These are phyloP conservation scores for Smittia sp. DNA, from an alignment of 2,888 invertebrate species.

Conservation along the genomic window DNA sequence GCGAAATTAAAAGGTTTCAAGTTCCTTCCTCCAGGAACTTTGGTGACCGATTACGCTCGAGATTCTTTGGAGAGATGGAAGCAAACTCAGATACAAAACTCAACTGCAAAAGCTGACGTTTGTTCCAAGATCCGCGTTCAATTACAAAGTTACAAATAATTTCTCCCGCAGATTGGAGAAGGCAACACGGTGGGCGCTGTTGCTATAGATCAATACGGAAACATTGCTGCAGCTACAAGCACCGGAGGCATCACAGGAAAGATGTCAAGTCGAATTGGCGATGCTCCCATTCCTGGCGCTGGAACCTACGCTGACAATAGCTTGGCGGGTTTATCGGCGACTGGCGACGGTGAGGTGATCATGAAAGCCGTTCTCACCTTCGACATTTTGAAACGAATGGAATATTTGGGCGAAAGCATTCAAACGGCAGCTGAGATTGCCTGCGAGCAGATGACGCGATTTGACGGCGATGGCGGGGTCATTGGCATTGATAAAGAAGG, in stretches of 20 bases:
- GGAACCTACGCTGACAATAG: conserved; percentile 74
- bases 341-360: conserved; percentile 79
- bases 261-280: conserved; percentile 74
- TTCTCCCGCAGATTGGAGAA: not conserved
- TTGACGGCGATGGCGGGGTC: conserved; percentile 68
- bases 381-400: conserved; percentile 65
- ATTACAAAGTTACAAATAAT: no score
- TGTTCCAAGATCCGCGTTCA: no score
- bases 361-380: conserved; percentile 74
- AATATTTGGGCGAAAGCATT: conserved; percentile 57
- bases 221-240: conserved; percentile 76
- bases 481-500: conserved; percentile 68
- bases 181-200: conserved; percentile 62
- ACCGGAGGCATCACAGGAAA: conserved; percentile 83
- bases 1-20: conserved; percentile 62
- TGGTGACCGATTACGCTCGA: conserved; percentile 61
- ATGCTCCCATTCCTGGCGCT: conserved; percentile 69
- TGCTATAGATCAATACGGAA: conserved; percentile 70
- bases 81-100: conserved; percentile 46
- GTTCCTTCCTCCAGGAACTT: conserved; percentile 58
- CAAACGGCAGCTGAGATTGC: conserved; percentile 62
- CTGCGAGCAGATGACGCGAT: conserved; percentile 66
- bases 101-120: not conserved
- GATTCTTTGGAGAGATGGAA: conserved; percentile 57
- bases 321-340: conserved; percentile 75